Evolutionary conservation across 2,888 invertebrate genomes (phyloP).

Genomic region (Zhengitettix transpicula): DNA sequence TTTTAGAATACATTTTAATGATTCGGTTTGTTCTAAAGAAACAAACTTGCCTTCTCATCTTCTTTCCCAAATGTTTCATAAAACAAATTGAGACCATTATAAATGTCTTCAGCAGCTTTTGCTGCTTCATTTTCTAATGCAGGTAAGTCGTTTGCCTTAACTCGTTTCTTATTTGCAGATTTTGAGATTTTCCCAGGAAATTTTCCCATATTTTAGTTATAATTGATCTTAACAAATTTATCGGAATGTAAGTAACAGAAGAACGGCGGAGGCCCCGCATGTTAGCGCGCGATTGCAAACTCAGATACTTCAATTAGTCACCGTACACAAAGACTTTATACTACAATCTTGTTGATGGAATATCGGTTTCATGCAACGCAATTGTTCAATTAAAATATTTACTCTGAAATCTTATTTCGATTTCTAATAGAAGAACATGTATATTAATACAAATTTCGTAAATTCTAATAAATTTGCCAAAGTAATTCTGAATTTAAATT

Average conservation of each 20-base stretch:
- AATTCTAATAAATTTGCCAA: no score
- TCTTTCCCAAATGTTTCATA: conserved; percentile 25
- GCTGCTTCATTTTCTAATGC: conserved; percentile 29
- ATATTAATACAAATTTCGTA: no score
- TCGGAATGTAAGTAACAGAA: conserved; percentile 6
- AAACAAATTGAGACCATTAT: conserved; percentile 27
- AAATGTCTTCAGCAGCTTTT: conserved; percentile 30
- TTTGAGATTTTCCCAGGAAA: conserved; percentile 80
- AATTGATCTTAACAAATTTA: conserved; percentile 10
- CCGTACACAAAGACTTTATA: no score
- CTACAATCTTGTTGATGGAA: no score
- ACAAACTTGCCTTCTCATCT: conserved; percentile 22
- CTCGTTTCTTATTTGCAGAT: conserved; percentile 70
- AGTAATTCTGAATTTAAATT: no score
- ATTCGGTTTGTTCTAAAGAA: not conserved
- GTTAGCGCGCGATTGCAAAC: conserved; percentile 7
- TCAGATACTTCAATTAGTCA: no score
- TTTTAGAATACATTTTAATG: not conserved
- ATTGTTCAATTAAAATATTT: no score
- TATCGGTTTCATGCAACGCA: no score
- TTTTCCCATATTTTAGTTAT: conserved; percentile 45
- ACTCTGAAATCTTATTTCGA: no score
- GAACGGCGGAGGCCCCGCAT: conserved; percentile 3
- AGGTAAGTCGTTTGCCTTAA: conserved; percentile 53
- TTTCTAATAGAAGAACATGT: no score